These are phyloP conservation scores for Melanerpes aurifrons DNA, from an alignment of 2,113 vertebrate species.

Conservation along the genomic window DNA sequence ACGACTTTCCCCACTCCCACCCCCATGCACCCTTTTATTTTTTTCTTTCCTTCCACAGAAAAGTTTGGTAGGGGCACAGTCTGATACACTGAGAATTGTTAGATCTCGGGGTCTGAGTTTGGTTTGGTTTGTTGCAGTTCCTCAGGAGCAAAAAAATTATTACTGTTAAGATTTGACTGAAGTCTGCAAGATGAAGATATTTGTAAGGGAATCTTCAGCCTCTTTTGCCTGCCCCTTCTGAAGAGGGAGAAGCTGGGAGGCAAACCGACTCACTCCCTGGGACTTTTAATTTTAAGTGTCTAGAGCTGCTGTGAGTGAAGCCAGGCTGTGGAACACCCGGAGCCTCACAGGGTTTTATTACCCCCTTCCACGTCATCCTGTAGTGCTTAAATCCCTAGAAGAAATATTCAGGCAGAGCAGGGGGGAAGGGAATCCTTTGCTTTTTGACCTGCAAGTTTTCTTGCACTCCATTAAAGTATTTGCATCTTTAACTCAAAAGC, in stretches of 20 bases:
- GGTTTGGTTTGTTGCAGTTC: neutral
- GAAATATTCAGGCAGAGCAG: slow-evolving; percentile 1
- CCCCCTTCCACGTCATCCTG: slow-evolving; percentile 60
- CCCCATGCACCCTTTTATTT: neutral
- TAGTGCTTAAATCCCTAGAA: slow-evolving; percentile 61
- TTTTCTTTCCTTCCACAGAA: neutral
- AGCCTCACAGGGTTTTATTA: slow-evolving; percentile 46
- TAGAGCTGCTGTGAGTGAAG: neutral
- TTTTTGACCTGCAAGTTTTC: slow-evolving; percentile 24
- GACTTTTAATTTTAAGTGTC: slow-evolving; percentile 69
- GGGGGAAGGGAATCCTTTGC: slow-evolving; percentile 54
- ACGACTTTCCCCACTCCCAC: neutral
- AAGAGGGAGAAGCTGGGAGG: neutral
- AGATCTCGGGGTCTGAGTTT: neutral
- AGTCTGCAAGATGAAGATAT: neutral
- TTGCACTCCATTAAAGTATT: neutral
- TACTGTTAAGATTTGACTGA: neutral
- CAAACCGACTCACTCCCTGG: neutral
- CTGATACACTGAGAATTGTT: neutral
- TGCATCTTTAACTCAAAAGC: neutral
- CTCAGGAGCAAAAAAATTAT: neutral
- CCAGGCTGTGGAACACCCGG: slow-evolving; percentile 31
- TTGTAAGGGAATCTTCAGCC: neutral
- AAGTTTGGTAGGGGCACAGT: neutral
- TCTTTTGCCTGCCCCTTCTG: neutral